Evolutionary conservation across 2,888 invertebrate species (phyloP), one percentile per base, ranked within the genome.

Genomic region (Cantharis lateralis): DNA sequence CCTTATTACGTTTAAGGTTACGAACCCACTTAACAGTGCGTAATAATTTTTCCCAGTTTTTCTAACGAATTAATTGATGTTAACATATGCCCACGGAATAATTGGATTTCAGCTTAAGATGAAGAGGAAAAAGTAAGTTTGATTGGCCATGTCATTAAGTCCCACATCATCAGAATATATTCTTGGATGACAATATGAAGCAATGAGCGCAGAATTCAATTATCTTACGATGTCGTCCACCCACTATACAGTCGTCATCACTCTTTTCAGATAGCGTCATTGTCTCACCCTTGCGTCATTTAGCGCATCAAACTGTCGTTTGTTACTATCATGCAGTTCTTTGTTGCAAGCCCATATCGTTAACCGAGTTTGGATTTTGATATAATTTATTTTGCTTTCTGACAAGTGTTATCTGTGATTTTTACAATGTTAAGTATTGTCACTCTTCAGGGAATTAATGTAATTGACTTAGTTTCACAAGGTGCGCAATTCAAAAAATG

Each of bases 251-350:
- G 84, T 85, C 84, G 87, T 87, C 87, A 87, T 87, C 86, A 86
- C 86, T 87, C 87, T 87, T 87, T 76, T 76, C 83, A 86, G 87
- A 87, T 87, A 87, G 86, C 85, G 87, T 85, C 86, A 87, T 88
- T 88, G 88, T 88, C 88, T 88, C 88, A 87, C 87, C 86, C 87
- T 86, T 85, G 87, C 87, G 82, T 87, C 88, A 88, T 88, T 88
- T 87, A 87, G 84, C 87, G 84, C 87, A 88, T 88, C 87, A 88
- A 87, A 88, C 84, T 86, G 84, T 87, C 87, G 86, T 87, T 87
- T 87, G 86, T 87, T 85, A 87, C 84, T 82, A 82, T 81, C 83
- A 82, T 79, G 76, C 80, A 78, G 79, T 72, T 80, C 80, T 83
- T 82, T 83, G 83, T 84, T 81, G 79, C 74, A 74, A 76, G 74